Percentiles rank a stretch among this genome's conserved stretches.
Evolutionary conservation across 2,797 vertebrate species (phyloP).

Genomic region (Centroberyx gerrardi): DNA sequence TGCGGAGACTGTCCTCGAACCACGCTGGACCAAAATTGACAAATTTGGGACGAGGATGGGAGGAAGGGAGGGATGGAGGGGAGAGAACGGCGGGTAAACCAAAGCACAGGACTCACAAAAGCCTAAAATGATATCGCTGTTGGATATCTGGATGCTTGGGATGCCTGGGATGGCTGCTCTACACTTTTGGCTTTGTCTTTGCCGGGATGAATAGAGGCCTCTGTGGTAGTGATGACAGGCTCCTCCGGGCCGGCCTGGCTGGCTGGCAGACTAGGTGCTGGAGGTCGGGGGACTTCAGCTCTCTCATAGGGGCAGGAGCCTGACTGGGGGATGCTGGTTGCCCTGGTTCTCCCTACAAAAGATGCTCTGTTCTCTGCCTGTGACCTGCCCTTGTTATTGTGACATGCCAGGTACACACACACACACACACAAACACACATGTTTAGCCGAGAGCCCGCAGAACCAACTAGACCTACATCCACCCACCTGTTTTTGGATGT

Average conservation of each 20-base stretch:
- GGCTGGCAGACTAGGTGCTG: constrained; percentile 73
- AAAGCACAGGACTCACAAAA: constrained; percentile 73
- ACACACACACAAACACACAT: constrained; percentile 33
- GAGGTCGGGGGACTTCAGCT: constrained; percentile 62
- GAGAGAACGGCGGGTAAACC: constrained; percentile 34
- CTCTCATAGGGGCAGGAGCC: constrained; percentile 63
- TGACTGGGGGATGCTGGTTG: constrained; percentile 71
- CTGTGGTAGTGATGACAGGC: constrained; percentile 86
- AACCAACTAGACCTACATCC: not conserved
- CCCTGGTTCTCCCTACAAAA: constrained; percentile 74
- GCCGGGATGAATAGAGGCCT: constrained; percentile 85
- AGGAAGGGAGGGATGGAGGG: constrained; percentile 13
- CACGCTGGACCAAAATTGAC: not conserved
- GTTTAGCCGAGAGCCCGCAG: constrained; percentile 28
- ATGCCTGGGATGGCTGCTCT: constrained; percentile 84
- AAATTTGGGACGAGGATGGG: constrained; percentile 12
- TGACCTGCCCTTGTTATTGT: constrained; percentile 64
- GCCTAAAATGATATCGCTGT: constrained; percentile 83
- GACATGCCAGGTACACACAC: constrained; percentile 58
- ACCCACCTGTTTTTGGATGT: constrained; percentile 41
- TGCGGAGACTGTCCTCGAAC: constrained; percentile 10
- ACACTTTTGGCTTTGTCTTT: constrained; percentile 86
- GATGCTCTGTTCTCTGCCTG: constrained; percentile 73
- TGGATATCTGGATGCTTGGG: constrained; percentile 85
- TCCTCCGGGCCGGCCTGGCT: constrained; percentile 72